phyloP scores from a whole-genome alignment of 1,140 invertebrate species.

The Rhyzopertha dominica region DNA sequence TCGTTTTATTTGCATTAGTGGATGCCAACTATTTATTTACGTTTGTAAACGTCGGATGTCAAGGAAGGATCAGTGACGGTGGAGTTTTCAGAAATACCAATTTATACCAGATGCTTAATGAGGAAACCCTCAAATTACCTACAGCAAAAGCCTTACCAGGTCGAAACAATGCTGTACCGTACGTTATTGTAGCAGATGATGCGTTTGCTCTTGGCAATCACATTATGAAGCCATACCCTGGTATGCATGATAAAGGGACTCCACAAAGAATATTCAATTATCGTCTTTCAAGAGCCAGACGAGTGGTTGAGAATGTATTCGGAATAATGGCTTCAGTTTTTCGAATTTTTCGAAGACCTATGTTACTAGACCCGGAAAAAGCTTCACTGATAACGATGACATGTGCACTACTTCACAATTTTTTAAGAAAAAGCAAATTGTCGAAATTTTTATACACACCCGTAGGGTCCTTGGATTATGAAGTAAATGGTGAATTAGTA shows the following conservation, averaged over 20 bases:
- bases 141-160: slow-evolving; percentile 13
- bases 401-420: slow-evolving; percentile 23
- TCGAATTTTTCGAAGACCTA: slow-evolving; percentile 29
- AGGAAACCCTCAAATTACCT: slow-evolving; percentile 14
- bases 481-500: slow-evolving; percentile 11
- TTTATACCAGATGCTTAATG: slow-evolving; percentile 23
- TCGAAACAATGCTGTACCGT: slow-evolving; percentile 19
- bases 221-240: slow-evolving; percentile 24
- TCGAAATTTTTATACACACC: slow-evolving; percentile 12
- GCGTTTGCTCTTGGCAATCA: slow-evolving; percentile 25
- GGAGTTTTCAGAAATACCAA: slow-evolving; percentile 32
- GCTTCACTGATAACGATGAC: slow-evolving; percentile 16
- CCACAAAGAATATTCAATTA: slow-evolving; percentile 45
- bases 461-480: slow-evolving; percentile 15
- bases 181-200: slow-evolving; percentile 27
- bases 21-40: no score
- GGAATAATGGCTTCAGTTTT: slow-evolving; percentile 34
- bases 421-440: slow-evolving; percentile 13
- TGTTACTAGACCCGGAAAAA: slow-evolving; percentile 16
- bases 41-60: slow-evolving; percentile 8
- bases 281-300: slow-evolving; percentile 38
- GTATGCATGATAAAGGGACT: slow-evolving; percentile 13
- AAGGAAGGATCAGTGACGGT: slow-evolving; percentile 38
- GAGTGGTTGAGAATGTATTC: slow-evolving; percentile 47
- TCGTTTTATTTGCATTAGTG: no score